Base-by-base conservation (phyloP, 2,797 vertebrate species). In the Nannoperca obscura region DNA sequence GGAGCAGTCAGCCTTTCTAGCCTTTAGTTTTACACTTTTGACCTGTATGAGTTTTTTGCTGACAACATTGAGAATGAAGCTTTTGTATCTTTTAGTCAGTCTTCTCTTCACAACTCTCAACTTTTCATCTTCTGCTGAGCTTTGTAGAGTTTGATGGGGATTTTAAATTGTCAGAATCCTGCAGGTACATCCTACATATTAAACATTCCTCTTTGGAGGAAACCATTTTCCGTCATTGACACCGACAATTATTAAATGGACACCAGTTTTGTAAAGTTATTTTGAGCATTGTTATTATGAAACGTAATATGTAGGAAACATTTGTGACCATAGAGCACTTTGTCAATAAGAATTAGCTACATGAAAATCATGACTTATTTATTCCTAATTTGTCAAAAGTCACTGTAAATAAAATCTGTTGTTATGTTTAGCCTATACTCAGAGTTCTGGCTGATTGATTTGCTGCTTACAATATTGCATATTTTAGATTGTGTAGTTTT, bases 71-170 rank as follows among this genome's bases (percentile, higher is more conserved):
- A 30, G 62, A 74, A 65, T 49, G 76, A 52, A 63, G 50, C 76
- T 47, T 77, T 76, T 74, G 70, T 57, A 8, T 86, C 46, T 82
- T 68, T 76, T 30, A 78, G 15, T 74, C 57, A 80, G 65, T 44
- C 57, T 68, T 76, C 53, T 78, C 62, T 55, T 87, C 59, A 53
- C 20, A 60, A 32, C 61, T 40, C 52, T 30, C 10, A 85, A 83
- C 78, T 82, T 87, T 82, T 76, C 52, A 73, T 87, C 38, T 81
- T 76, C 76, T 80, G 76, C 85, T 80, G 83, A 87, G 73, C 55
- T 73, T 34, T 66, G 59, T 73, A 6, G 7, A 69, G 54, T 81
- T 67, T 71, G 38, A 69, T 47, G 36, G 38, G 40, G 55, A 74
- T 72, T 78, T 67, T 9, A 69, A 46, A 62, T 24, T 30, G 59